phyloP scores from a whole-genome alignment of 2,797 vertebrate species.

The Moxostoma hubbsi region DNA sequence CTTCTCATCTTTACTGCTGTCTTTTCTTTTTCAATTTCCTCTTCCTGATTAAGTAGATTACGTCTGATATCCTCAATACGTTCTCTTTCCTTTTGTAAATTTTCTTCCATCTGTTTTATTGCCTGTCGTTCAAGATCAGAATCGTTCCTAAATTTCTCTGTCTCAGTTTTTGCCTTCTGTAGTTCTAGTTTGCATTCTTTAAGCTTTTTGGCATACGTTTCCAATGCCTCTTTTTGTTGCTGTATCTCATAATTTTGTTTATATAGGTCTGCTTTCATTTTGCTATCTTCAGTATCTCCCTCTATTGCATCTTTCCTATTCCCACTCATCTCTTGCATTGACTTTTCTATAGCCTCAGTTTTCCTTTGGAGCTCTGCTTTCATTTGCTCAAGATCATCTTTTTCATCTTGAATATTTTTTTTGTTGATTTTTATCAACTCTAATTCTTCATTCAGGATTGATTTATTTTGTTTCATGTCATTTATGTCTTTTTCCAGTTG shows the following conservation, averaged over 20 bases:
- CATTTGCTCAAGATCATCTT: conserved; percentile 2
- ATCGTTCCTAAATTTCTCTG: background rate
- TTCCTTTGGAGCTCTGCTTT: conserved; percentile 4
- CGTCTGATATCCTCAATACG: background rate
- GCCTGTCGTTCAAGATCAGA: background rate
- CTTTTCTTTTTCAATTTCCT: too few relatives aligned
- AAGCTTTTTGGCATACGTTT: background rate
- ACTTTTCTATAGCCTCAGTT: background rate
- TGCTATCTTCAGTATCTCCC: background rate
- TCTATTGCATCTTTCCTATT: background rate
- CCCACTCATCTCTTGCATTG: background rate
- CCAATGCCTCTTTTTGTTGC: conserved; percentile 1
- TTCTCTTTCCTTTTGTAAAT: background rate
- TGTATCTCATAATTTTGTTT: background rate
- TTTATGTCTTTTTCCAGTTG: conserved; percentile 20
- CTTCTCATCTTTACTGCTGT: too few relatives aligned
- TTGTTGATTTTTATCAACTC: conserved; percentile 16
- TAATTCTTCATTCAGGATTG: conserved; percentile 10
- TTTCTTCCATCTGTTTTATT: background rate
- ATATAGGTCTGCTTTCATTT: background rate
- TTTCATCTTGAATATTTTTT: conserved; percentile 12
- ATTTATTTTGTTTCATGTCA: conserved; percentile 24
- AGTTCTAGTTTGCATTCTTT: conserved; percentile 1
- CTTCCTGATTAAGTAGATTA: too few relatives aligned
- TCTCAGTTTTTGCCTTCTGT: background rate